Evolutionary conservation across 2,113 vertebrate genomes (phyloP), one percentile per base, ranked within the genome.

Genomic region (Zonotrichia leucophrys): DNA sequence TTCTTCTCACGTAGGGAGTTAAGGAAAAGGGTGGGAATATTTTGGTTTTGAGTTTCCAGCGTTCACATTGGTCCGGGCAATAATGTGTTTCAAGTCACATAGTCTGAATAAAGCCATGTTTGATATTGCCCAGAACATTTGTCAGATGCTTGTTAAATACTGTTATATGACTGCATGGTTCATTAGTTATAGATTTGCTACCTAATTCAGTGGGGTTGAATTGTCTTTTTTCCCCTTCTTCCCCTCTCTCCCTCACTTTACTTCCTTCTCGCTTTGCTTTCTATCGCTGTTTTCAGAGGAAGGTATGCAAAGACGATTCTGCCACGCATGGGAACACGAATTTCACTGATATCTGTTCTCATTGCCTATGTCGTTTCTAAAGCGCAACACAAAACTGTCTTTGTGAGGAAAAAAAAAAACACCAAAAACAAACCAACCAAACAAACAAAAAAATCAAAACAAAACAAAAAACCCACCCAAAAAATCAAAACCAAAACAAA

Each of bases 101-200:
- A 62, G 46, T 62, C 79, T 76, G 90, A 95, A 90, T 66, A 94
- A 92, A 94, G 59, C 72, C 67, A 19, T 37, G 59, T 60, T 91
- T 92, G 62, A 85, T 92, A 94, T 80, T 86, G 94, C 12, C 56
- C 76, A 12, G 55, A 79, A 90, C 74, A 14, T 81, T 90, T 28
- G 11, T 85, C 74, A 76, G 76, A 86, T 55, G 21, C 21, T 66
- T 80, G 55, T 50, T 93, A 83, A 93, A 88, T 92, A 80, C 28
- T 90, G 47, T 18, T 93, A 55, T 19, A 58, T 23, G 72, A 83
- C 50, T 39, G 3, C 69, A 53, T 44, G 63, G 42, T 50, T 94
- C 83, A 56, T 85, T 91, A 84, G 77, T 68, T 94, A 72, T 44
- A 85, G 82, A 86, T 92, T 50, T 25, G 17, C 82, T 80, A 83